phyloP scores from a whole-genome alignment of 2,113 vertebrate genomes.

The Lepus americanus region DNA sequence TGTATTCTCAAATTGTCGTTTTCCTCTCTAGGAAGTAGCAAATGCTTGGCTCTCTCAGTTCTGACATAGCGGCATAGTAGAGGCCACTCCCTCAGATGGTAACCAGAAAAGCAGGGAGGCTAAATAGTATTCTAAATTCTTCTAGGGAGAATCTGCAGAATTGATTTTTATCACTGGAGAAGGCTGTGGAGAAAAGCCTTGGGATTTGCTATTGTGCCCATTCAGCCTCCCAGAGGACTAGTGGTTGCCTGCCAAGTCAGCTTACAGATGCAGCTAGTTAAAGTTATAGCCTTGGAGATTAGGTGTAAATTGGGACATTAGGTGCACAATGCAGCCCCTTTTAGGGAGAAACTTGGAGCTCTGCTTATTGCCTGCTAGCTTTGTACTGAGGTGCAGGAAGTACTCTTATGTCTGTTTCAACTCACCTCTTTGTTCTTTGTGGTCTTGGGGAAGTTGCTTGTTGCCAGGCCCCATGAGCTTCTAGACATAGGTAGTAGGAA shows the following conservation, averaged over 20 bases:
- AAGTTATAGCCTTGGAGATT: not conserved
- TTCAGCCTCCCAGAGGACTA: not conserved
- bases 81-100: not conserved
- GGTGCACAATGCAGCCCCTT: not conserved
- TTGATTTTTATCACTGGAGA: not conserved
- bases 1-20: not conserved
- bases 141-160: not conserved
- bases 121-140: not conserved
- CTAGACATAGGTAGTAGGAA: not conserved
- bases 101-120: not conserved
- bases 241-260: not conserved
- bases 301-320: not conserved
- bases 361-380: not conserved
- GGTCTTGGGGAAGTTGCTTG: too few relatives aligned
- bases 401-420: not conserved
- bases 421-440: not conserved
- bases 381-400: not conserved
- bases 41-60: not conserved
- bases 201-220: not conserved
- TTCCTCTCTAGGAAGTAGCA: not conserved
- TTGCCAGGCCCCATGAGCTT: not conserved
- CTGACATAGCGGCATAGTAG: not conserved
- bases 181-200: not conserved
- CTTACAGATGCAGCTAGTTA: not conserved
- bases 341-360: not conserved